These are phyloP conservation scores for Mus spicilegus DNA, from an alignment of 2,113 vertebrate species.

Conservation along the genomic window DNA sequence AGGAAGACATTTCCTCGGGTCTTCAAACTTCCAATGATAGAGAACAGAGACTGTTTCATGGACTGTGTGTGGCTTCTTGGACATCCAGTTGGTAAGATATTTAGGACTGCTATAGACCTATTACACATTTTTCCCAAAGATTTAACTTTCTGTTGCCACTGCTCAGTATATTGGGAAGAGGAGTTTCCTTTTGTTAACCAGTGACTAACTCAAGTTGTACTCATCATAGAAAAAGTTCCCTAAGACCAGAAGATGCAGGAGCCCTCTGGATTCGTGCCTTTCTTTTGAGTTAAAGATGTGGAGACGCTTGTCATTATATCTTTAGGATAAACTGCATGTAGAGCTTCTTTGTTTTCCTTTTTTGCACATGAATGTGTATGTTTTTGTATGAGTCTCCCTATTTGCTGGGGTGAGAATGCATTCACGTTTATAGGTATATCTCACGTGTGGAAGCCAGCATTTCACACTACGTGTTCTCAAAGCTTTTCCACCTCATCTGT, in stretches of 20 bases:
- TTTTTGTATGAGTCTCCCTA: not conserved
- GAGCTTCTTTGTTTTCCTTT: not conserved
- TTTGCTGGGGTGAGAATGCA: no score
- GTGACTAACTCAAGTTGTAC: not conserved
- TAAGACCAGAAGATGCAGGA: not conserved
- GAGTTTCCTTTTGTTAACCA: not conserved
- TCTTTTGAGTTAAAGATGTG: not conserved
- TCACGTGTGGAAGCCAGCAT: not conserved
- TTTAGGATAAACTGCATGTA: not conserved
- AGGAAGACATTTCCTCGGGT: not conserved
- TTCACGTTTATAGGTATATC: not conserved
- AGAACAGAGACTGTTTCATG: not conserved
- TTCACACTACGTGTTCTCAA: not conserved
- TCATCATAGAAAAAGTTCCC: not conserved
- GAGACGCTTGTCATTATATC: not conserved
- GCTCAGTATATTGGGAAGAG: not conserved
- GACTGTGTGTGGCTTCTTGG: not conserved
- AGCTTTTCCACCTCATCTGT: not conserved
- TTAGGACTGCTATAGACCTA: not conserved
- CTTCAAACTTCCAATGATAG: not conserved
- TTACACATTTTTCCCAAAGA: not conserved
- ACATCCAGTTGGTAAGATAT: not conserved
- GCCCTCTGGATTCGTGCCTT: not conserved
- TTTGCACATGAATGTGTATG: not conserved
- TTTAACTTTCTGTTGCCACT: constrained; percentile 28